Conservation (phyloP, 2,888 invertebrate genomes). For the Thyatira batis region DNA sequence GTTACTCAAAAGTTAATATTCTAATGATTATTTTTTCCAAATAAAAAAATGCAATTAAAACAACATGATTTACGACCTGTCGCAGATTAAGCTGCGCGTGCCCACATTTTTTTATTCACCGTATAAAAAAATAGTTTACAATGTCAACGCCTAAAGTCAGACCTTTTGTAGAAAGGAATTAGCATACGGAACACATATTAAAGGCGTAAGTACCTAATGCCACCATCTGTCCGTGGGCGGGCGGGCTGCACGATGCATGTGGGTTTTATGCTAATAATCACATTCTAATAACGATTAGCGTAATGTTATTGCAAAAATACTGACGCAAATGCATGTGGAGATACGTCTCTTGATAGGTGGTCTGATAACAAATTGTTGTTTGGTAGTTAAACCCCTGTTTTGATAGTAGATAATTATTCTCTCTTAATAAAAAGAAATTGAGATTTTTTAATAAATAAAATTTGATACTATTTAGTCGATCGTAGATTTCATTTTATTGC, state of each 20-base stretch:
- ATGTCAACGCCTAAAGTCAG: constrained; percentile 32
- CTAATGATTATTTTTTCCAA: constrained; percentile 18
- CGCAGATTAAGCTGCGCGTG: constrained; percentile 57
- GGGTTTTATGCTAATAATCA: constrained; percentile 67
- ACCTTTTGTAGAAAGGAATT: constrained; percentile 54
- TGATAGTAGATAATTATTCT: too few relatives aligned
- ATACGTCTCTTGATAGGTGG: constrained; percentile 17
- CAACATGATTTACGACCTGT: constrained; percentile 37
- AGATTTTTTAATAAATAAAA: too few relatives aligned
- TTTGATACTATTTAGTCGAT: too few relatives aligned
- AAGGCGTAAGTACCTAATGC: constrained; percentile 42
- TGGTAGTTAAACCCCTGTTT: too few relatives aligned
- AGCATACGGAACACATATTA: constrained; percentile 66
- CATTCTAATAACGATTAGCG: constrained; percentile 47
- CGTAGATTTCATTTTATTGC: too few relatives aligned
- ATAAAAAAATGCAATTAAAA: constrained; percentile 23
- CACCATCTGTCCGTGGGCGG: constrained; percentile 72
- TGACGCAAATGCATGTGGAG: constrained; percentile 16
- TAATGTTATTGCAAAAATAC: constrained; percentile 39
- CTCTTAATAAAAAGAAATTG: too few relatives aligned
- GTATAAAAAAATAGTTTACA: constrained; percentile 54
- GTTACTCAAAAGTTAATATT: too few relatives aligned
- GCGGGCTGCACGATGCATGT: constrained; percentile 49
- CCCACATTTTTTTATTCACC: constrained; percentile 59
- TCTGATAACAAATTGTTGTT: constrained; percentile 18